Percentiles rank a stretch among this genome's conserved stretches.
These are phyloP conservation scores for Taenioides sp. DNA, from an alignment of 2,797 vertebrate species.

Conservation along the genomic window DNA sequence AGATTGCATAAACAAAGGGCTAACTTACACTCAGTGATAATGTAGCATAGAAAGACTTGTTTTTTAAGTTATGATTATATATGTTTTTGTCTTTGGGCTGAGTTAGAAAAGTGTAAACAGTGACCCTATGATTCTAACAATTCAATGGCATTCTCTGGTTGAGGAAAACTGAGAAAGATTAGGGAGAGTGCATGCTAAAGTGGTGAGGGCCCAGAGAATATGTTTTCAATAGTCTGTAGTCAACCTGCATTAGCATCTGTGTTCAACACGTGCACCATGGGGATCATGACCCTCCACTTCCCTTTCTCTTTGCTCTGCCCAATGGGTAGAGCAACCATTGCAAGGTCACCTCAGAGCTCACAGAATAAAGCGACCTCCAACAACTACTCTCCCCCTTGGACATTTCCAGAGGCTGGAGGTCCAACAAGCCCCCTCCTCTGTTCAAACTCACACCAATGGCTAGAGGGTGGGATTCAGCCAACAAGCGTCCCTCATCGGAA, in stretches of 20 bases:
- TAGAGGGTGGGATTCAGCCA: constrained; percentile 29
- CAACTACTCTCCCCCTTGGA: constrained; percentile 45
- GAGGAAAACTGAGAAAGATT: constrained; percentile 62
- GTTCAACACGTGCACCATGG: constrained; percentile 80
- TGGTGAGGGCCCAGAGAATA: constrained; percentile 83
- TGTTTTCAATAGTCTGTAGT: constrained; percentile 94
- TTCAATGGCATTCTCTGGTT: constrained; percentile 70
- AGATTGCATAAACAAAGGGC: constrained; percentile 63
- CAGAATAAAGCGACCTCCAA: constrained; percentile 54
- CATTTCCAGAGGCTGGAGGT: constrained; percentile 53
- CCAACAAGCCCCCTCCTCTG: constrained; percentile 43
- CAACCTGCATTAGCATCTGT: constrained; percentile 86
- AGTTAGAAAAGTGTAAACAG: constrained; percentile 71
- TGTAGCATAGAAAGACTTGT: constrained; percentile 55
- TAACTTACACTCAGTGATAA: constrained; percentile 48
- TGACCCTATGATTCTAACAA: constrained; percentile 76
- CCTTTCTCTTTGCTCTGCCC: constrained; percentile 75
- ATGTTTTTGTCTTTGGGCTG: constrained; percentile 44
- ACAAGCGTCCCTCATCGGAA: constrained; percentile 33
- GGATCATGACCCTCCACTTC: constrained; percentile 87
- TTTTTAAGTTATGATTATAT: constrained; percentile 10
- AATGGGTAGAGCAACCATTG: constrained; percentile 65
- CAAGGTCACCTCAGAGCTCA: constrained; percentile 72
- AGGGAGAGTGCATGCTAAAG: constrained; percentile 70
- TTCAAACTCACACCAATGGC: constrained; percentile 73